phyloP scores from a whole-genome alignment of 1,140 invertebrate species.

The Drosophila tsacasi region DNA sequence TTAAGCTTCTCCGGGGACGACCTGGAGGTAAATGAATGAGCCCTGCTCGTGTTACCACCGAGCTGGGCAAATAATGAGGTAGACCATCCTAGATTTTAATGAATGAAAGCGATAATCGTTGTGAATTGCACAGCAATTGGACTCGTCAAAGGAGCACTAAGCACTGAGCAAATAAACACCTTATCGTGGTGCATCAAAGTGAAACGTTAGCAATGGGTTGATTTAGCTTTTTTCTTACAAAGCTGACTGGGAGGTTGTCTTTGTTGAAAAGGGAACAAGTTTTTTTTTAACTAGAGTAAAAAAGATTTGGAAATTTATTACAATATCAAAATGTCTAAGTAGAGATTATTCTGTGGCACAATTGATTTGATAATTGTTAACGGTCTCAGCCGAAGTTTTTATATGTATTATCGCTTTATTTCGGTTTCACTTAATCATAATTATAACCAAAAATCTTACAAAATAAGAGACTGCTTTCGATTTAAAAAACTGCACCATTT shows the following conservation, averaged over 20 bases:
- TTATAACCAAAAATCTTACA: neutral
- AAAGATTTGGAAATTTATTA: neutral
- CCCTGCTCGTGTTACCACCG: constrained; percentile 59
- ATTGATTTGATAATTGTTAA: neutral
- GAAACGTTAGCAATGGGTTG: constrained; percentile 24
- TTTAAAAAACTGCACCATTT: neutral
- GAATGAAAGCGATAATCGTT: constrained; percentile 80
- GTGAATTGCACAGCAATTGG: constrained; percentile 65
- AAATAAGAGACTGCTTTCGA: neutral
- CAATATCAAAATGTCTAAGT: neutral
- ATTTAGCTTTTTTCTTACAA: neutral
- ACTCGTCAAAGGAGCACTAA: constrained; percentile 61
- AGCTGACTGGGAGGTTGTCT: too few relatives aligned
- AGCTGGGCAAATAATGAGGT: constrained; percentile 76
- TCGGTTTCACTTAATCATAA: neutral
- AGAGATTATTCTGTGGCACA: neutral
- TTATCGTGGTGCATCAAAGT: constrained; percentile 37
- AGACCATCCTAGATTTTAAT: constrained; percentile 68
- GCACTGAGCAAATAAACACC: constrained; percentile 29
- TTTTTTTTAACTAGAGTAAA: neutral
- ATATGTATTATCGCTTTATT: neutral
- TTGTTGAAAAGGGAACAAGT: neutral
- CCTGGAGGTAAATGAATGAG: constrained; percentile 22
- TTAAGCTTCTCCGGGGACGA: constrained; percentile 59
- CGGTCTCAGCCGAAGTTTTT: too few relatives aligned